These are phyloP conservation scores for Formica selysi DNA, from an alignment of 1,140 invertebrate genomes.

Conservation along the genomic window DNA sequence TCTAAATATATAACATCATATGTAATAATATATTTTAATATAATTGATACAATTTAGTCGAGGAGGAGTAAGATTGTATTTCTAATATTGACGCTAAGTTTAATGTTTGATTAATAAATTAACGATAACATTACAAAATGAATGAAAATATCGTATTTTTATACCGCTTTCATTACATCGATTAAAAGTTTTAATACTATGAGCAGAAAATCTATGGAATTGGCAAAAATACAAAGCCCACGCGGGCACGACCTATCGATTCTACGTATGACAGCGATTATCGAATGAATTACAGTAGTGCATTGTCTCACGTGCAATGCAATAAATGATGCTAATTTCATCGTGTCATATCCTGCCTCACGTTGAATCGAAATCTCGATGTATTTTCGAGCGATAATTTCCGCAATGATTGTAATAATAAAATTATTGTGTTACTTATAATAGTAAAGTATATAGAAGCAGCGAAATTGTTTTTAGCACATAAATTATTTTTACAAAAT, in stretches of 20 bases:
- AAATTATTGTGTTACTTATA: too few species aligned
- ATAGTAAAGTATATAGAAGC: too few species aligned
- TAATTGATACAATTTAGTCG: neutral
- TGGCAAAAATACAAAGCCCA: neutral
- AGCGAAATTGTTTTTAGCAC: too few species aligned
- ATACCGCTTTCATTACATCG: neutral
- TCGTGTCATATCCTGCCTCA: neutral
- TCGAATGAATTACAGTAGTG: neutral
- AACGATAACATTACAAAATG: neutral
- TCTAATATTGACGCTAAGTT: neutral
- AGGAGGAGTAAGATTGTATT: neutral
- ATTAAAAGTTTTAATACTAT: constrained; percentile 4
- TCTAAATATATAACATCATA: neutral
- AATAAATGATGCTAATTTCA: constrained; percentile 10
- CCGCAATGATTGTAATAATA: neutral
- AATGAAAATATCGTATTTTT: constrained; percentile 14
- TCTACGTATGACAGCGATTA: neutral
- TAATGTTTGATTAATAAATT: constrained; percentile 16
- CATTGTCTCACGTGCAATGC: neutral
- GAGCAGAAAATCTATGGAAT: neutral
- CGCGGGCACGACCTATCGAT: constrained; percentile 8
- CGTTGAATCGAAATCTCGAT: constrained; percentile 1
- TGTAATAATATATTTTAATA: neutral
- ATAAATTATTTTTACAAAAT: too few species aligned
- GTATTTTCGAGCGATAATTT: neutral